phyloP scores from a whole-genome alignment of 2,888 invertebrate genomes.

The Agrochola lychnidis region DNA sequence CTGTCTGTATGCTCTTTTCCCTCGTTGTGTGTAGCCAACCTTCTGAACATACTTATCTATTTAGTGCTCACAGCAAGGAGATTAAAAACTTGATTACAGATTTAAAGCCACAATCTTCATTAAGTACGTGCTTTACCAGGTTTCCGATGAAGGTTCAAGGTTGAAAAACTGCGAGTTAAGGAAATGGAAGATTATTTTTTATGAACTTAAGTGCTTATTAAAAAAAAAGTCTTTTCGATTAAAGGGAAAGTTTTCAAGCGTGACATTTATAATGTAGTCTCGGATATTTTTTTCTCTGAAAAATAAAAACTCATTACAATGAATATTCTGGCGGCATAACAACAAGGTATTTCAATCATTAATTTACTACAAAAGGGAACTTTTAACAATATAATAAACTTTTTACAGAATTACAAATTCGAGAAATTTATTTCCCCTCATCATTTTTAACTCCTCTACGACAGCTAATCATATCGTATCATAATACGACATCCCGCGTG shows the following conservation, averaged over 20 bases:
- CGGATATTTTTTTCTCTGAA: background rate
- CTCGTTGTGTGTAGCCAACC: background rate
- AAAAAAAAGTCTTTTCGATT: constrained; percentile 34
- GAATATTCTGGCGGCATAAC: background rate
- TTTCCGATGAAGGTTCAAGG: constrained; percentile 47
- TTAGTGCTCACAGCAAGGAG: constrained; percentile 22
- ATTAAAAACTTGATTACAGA: constrained; percentile 60
- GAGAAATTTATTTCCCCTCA: background rate
- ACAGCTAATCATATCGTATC: background rate
- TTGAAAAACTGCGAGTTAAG: constrained; percentile 36
- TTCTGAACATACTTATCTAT: background rate
- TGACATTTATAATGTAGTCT: background rate
- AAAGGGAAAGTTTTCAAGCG: constrained; percentile 14
- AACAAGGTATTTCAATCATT: background rate
- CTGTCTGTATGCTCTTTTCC: background rate
- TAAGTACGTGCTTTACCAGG: constrained; percentile 51
- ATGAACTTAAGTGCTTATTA: constrained; percentile 28
- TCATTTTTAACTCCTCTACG: background rate
- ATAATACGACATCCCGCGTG: constrained; percentile 25
- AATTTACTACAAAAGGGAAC: background rate
- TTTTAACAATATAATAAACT: background rate
- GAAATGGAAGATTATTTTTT: constrained; percentile 37
- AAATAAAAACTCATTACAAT: background rate
- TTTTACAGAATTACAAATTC: background rate
- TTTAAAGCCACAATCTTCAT: constrained; percentile 55